Evolutionary conservation across 64 coral and sea anemone genomes (phyloP).

Genomic region (Hydrozoanthus tunicans): DNA sequence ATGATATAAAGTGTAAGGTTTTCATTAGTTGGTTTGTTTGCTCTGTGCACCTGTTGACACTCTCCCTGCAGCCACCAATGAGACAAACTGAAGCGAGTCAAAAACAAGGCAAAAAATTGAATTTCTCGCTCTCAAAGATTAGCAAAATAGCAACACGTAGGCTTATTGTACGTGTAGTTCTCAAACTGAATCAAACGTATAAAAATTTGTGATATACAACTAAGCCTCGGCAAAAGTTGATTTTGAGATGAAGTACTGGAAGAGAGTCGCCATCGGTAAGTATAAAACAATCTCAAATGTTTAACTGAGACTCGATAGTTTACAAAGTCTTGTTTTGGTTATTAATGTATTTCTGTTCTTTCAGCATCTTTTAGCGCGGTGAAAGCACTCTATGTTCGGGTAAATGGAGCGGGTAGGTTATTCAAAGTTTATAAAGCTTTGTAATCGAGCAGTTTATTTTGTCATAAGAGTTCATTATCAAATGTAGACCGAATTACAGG

Average conservation of each 20-base stretch:
- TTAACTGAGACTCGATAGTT: not conserved
- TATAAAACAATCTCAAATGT: not conserved
- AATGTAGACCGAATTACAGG: too few species aligned
- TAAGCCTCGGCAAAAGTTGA: not conserved
- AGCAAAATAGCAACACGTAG: not conserved
- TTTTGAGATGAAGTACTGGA: conserved; percentile 34
- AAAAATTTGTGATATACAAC: too few species aligned
- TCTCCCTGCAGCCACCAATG: conserved; percentile 10
- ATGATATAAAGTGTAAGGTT: conserved; percentile 5
- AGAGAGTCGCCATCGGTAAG: conserved; percentile 14
- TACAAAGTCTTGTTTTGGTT: not conserved
- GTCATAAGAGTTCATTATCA: too few species aligned
- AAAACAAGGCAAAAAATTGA: not conserved
- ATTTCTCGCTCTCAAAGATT: not conserved
- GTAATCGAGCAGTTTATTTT: too few species aligned
- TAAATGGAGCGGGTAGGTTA: not conserved
- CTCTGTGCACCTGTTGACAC: conserved; percentile 17
- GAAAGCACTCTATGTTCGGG: conserved; percentile 2
- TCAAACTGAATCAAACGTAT: not conserved
- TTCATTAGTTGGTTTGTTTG: not conserved
- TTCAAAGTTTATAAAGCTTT: not conserved
- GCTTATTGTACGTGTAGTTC: not conserved
- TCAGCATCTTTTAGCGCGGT: conserved; percentile 6
- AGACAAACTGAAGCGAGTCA: not conserved
- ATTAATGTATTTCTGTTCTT: not conserved